Base-by-base conservation (phyloP, 2,797 vertebrate genomes). In the Cossypha dichroa region DNA sequence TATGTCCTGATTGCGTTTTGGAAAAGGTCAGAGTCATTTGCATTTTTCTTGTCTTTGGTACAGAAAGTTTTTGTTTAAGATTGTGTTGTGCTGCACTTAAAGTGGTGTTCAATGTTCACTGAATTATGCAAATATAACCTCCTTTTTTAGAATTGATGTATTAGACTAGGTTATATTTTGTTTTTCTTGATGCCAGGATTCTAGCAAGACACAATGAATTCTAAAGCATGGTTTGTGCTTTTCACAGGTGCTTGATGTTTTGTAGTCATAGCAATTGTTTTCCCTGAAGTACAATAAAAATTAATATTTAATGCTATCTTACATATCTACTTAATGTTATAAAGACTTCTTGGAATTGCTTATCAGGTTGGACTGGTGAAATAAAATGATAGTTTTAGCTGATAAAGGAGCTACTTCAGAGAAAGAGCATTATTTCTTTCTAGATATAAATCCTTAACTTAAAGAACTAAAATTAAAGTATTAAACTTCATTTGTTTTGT, bases 221-320 rank as follows among this genome's bases (percentile, higher is more conserved):
- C 85, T 88, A 38, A 85, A 77, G 58, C 49, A 60, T 41, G 55
- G 51, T 66, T 86, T 89, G 74, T 85, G 79, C 84, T 94, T 95
- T 86, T 95, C 88, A 92, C 81, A 96, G 95, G 95, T 96, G 96
- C 95, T 94, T 72, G 82, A 78, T 93, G 60, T 96, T 97, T 97
- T 92, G 85, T 91, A 88, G 79, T 95, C 81, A 79, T 68, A 93
- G 90, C 95, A 90, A 96, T 95, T 96, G 92, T 96, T 97, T 95
- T 95, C 95, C 97, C 94, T 78, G 56, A 96, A 95, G 97, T 96
- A 90, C 94, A 76, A 94, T 90, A 80, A 76, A 87, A 95, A 94
- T 97, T 96, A 96, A 97, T 97, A 97, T 97, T 97, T 97, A 96
- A 97, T 97, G 85, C 66, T 92, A 69, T 93, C 91, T 78, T 85